Evolutionary conservation across 2,888 invertebrate genomes (phyloP).

Genomic region (Scelioninae gen. 2): DNA sequence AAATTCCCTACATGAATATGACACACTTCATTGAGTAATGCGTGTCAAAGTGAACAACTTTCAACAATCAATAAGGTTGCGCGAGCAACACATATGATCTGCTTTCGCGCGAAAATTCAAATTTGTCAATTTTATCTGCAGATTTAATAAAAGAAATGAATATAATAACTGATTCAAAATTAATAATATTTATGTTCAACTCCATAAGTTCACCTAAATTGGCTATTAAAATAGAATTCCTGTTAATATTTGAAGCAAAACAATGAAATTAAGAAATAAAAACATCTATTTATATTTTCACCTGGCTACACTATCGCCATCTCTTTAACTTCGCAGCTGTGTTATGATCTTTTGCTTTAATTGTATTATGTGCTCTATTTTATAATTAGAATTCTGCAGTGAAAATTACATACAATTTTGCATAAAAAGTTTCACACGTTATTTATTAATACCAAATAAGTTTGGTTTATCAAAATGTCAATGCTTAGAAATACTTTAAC

Average conservation of each 20-base stretch:
- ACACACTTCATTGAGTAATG: no score
- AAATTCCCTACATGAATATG: background rate
- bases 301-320: conserved; percentile 20
- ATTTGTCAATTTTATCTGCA: no score
- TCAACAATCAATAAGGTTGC: background rate
- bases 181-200: no score
- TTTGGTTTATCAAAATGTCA: conserved; percentile 28
- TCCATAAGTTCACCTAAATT: no score
- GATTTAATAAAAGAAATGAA: no score
- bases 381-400: conserved; percentile 46
- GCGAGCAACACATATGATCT: no score
- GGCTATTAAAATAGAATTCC: no score
- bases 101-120: no score
- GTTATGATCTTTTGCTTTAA: conserved; percentile 30
- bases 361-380: conserved; percentile 29
- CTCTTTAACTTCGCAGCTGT: background rate
- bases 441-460: background rate
- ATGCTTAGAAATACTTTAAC: conserved; percentile 31
- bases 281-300: no score
- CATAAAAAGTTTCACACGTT: background rate
- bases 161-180: no score
- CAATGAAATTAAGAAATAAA: no score
- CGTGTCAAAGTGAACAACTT: background rate
- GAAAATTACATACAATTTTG: conserved; percentile 13
- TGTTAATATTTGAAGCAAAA: no score